Conservation (phyloP, 2,797 vertebrate species). For the Acrocephalus scirpaceus region DNA sequence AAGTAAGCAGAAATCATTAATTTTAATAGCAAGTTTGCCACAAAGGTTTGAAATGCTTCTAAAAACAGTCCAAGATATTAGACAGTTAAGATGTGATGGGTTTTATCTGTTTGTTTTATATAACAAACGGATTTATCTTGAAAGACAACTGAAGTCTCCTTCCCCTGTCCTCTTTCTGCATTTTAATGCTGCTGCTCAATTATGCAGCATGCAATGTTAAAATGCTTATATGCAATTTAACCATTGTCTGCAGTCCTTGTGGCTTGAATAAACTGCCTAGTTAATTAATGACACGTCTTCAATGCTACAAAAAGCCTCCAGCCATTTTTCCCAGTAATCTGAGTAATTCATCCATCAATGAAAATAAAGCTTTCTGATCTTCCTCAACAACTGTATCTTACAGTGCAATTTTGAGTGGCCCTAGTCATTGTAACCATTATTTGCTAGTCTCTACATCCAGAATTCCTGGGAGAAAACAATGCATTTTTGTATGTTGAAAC, state of each 20-base stretch:
- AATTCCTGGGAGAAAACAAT: not conserved
- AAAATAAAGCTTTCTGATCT: not conserved
- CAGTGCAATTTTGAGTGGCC: not conserved
- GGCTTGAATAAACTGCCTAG: slow-evolving; percentile 10
- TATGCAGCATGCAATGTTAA: not conserved
- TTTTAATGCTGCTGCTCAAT: not conserved
- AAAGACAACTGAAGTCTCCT: slow-evolving; percentile 31
- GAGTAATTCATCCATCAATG: not conserved
- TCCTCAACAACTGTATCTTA: not conserved
- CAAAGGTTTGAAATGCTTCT: slow-evolving; percentile 19
- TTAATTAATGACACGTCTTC: slow-evolving; percentile 29
- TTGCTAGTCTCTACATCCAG: not conserved
- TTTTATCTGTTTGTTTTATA: slow-evolving; percentile 23
- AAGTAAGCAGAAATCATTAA: slow-evolving; percentile 23
- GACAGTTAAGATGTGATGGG: not conserved
- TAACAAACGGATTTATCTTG: not conserved
- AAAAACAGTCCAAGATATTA: slow-evolving; percentile 37
- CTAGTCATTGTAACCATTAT: not conserved
- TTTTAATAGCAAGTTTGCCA: slow-evolving; percentile 28
- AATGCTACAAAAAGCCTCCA: slow-evolving; percentile 10
- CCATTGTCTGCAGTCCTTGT: not conserved
- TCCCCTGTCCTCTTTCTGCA: not conserved
- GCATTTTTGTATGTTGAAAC: not conserved
- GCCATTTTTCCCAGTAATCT: not conserved
- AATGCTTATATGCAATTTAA: not conserved